Percentiles rank a stretch among this genome's conserved stretches.
Conservation (phyloP, 2,888 invertebrate species). For the Drosophila emarginata region DNA sequence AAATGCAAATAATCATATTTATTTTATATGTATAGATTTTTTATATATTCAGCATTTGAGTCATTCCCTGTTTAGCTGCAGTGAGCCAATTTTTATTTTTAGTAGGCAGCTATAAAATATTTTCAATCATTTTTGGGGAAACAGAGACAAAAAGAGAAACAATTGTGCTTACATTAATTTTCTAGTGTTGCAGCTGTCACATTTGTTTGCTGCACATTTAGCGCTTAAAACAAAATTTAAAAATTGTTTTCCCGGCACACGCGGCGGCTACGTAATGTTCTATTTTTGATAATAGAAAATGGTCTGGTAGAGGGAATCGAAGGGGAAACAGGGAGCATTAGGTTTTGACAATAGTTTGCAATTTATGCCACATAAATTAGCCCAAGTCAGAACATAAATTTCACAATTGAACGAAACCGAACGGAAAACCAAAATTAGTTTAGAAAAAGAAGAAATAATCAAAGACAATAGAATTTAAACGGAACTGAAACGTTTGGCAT, state of each 20-base stretch:
- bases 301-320: background rate
- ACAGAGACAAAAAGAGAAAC: constrained; percentile 35
- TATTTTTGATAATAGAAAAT: constrained; percentile 45
- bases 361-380: constrained; percentile 40
- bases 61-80: constrained; percentile 22
- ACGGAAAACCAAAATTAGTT: constrained; percentile 31
- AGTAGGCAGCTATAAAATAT: constrained; percentile 53
- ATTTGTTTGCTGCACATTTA: constrained; percentile 18
- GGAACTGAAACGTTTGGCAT: no score
- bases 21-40: background rate
- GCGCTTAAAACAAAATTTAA: constrained; percentile 33
- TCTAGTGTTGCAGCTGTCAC: constrained; percentile 62
- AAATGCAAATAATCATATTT: no score
- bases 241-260: constrained; percentile 36
- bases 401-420: constrained; percentile 37
- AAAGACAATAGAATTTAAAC: constrained; percentile 13
- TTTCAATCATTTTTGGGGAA: constrained; percentile 31
- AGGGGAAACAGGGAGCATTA: background rate
- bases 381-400: constrained; percentile 49
- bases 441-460: constrained; percentile 16
- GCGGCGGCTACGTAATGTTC: constrained; percentile 61
- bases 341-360: constrained; percentile 29
- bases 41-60: constrained; percentile 2
- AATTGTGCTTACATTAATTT: constrained; percentile 55
- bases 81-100: constrained; percentile 61